Conservation (phyloP, 2,113 vertebrate species). For the Raja brachyura region DNA sequence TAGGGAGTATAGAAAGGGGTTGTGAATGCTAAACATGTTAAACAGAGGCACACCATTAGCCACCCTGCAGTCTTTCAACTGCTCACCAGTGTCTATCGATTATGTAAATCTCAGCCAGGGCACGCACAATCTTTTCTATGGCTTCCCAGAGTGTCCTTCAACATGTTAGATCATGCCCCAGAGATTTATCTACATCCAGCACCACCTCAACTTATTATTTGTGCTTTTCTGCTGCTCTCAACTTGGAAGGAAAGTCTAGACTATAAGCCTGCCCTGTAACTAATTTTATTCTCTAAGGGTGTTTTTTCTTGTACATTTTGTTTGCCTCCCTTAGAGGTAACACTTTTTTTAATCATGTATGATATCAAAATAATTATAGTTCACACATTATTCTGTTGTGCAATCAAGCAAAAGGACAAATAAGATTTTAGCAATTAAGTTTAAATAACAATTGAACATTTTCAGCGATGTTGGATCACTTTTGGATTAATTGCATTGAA, state of each 20-base stretch:
- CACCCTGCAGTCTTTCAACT: too few relatives aligned
- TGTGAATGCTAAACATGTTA: too few relatives aligned
- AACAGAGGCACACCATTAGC: too few relatives aligned
- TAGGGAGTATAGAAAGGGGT: too few relatives aligned
- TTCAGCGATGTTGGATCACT: background rate
- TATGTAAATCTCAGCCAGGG: too few relatives aligned
- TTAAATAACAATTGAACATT: background rate
- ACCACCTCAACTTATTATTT: too few relatives aligned
- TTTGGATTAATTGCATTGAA: background rate
- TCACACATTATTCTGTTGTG: background rate
- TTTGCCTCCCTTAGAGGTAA: background rate
- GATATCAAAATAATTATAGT: background rate
- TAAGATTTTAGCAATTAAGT: background rate
- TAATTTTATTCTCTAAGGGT: background rate
- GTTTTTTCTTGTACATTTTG: background rate
- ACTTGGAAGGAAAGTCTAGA: background rate
- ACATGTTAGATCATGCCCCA: too few relatives aligned
- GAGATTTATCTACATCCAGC: too few relatives aligned
- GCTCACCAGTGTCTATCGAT: too few relatives aligned
- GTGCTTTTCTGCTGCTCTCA: background rate
- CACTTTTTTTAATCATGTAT: background rate
- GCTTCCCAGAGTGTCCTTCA: too few relatives aligned
- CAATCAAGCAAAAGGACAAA: background rate
- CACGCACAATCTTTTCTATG: too few relatives aligned
- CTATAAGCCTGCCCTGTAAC: background rate